Evolutionary conservation across 2,113 vertebrate species (phyloP).

Genomic region (Corythaeola cristata): DNA sequence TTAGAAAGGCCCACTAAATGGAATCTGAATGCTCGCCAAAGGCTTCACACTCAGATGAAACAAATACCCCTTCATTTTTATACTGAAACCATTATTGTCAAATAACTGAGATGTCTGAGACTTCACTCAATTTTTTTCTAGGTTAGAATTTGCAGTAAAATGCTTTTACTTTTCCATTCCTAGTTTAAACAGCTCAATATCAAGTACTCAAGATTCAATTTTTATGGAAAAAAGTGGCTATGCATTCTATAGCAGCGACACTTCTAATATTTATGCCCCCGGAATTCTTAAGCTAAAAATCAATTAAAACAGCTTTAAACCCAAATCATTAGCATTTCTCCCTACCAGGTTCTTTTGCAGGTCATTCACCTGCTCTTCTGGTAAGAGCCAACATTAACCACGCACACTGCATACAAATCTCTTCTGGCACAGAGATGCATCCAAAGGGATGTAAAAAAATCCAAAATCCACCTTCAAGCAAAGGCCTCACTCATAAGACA

Average conservation of each 20-base stretch:
- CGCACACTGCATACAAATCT: neutral
- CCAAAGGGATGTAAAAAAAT: neutral
- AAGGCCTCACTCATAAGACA: neutral
- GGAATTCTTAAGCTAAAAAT: neutral
- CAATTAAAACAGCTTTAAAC: neutral
- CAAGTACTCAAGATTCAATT: neutral
- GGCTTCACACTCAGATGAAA: neutral
- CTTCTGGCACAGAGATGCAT: neutral
- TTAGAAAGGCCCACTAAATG: neutral
- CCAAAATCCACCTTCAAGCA: neutral
- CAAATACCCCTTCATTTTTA: neutral
- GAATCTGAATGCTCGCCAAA: neutral
- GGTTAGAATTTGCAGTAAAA: neutral
- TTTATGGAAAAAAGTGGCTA: neutral
- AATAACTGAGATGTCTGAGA: neutral
- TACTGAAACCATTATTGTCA: neutral
- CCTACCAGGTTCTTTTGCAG: neutral
- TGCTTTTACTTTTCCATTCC: neutral
- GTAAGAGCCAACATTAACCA: neutral
- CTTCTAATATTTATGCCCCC: neutral
- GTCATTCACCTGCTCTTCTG: neutral
- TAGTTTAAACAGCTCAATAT: neutral
- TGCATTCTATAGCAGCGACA: neutral
- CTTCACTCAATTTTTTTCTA: neutral
- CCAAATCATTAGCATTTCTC: neutral